Evolutionary conservation across 1,140 invertebrate genomes (phyloP), one percentile per base, ranked within the genome.

Genomic region (Dryas iulia): DNA sequence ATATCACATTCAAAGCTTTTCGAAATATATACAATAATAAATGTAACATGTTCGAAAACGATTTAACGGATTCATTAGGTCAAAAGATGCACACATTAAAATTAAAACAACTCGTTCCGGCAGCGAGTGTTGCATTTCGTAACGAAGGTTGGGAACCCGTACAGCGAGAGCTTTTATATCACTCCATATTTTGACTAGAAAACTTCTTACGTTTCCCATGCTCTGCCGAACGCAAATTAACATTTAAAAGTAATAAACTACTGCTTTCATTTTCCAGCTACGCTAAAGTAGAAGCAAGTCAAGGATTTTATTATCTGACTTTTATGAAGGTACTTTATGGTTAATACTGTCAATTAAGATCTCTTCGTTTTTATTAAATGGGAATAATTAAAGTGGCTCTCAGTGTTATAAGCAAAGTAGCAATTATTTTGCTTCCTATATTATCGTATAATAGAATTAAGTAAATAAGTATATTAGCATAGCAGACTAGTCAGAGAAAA

Each of bases 231-330:
- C 26, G 66, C 53, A 59, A 66, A 73, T 73, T 73, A 73, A 59
- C 67, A 73, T 74, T 71, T 68, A 63, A 71, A 74, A 57, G 31
- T 53, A 62, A 69, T 71, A 69, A 69, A 69, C 63, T 69, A 71
- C 67, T 69, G 64, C 56, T 69, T 73, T 69, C 60, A 69, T 73
- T 47, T 59, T 61, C 54, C 30, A 35, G 25, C 59, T 65, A 56
- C 30, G 65, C 65, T 54, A 66, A 71, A 61, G 69, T 72, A 64
- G 39, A 63, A 61, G 60, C 60, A 33, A 60, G 31, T 72, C 71
- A 60, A 72, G 65, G 65, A 72, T 63, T 72, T 67, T 72, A 68
- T 63, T 59, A 53, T 66, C 60, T 68, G 57, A 65, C 71, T 64
- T 72, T 72, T 72, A 67, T 66, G 35, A 66, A 18, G 28, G 66